These are phyloP conservation scores for Gouania willdenowi DNA, from an alignment of 2,797 vertebrate species.

Conservation along the genomic window DNA sequence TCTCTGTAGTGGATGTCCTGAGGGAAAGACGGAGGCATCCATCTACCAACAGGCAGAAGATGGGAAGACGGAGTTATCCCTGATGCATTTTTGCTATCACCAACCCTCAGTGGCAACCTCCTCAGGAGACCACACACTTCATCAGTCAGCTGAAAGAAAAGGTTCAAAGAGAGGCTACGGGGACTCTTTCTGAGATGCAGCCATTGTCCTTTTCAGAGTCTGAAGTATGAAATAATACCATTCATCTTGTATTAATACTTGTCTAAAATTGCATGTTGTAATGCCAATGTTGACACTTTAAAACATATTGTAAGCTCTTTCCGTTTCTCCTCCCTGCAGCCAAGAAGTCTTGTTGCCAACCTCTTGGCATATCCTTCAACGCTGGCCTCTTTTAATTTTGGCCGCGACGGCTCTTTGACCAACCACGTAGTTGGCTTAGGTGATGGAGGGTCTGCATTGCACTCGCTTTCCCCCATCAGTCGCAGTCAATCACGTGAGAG, in stretches of 20 bases:
- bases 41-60: constrained; percentile 98
- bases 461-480: constrained; percentile 90
- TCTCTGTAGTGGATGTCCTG: constrained; percentile 91
- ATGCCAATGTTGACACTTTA: too few relatives aligned
- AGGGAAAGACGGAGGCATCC: constrained; percentile 93
- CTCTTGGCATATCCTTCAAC: constrained; percentile 84
- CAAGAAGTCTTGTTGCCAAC: constrained; percentile 92
- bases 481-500: constrained; percentile 76
- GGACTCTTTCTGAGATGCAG: constrained; percentile 76
- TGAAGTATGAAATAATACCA: constrained; percentile 72
- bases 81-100: constrained; percentile 99
- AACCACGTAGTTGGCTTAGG: constrained; percentile 73
- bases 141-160: constrained; percentile 94
- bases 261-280: too few relatives aligned
- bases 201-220: constrained; percentile 88
- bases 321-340: constrained; percentile 68
- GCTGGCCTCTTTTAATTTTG: constrained; percentile 79
- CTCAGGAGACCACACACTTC: constrained; percentile 92
- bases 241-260: background rate
- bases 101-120: constrained; percentile 96
- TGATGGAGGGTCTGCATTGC: constrained; percentile 85
- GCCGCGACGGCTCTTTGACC: constrained; percentile 78
- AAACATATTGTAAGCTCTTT: too few relatives aligned
- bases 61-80: constrained; percentile 94
- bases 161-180: constrained; percentile 87